A percentile compares a stretch with the other conserved stretches of the same genome.
Conservation (phyloP, 2,113 vertebrate genomes). For the Jacana jacana region DNA sequence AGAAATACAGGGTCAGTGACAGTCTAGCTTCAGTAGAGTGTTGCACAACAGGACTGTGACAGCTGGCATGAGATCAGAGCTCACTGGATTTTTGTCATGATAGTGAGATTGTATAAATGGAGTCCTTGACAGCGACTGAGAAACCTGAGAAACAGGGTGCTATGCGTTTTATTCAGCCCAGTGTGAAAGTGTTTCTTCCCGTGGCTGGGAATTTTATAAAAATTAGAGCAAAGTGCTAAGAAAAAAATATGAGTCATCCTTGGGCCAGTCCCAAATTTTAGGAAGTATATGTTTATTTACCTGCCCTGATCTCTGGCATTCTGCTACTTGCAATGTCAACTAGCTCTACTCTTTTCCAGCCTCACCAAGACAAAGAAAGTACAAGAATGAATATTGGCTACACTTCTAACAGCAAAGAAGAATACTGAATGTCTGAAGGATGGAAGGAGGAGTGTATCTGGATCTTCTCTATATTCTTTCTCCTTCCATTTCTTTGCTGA, state of each 20-base stretch:
- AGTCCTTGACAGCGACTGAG: background rate
- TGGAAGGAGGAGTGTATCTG: background rate
- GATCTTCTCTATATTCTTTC: background rate
- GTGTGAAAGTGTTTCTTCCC: background rate
- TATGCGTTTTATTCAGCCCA: background rate
- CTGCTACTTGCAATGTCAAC: background rate
- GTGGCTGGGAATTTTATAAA: background rate
- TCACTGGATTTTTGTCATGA: background rate
- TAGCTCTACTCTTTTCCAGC: background rate
- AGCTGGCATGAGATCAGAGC: slow-evolving; percentile 8
- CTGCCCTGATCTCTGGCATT: background rate
- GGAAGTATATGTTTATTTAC: background rate
- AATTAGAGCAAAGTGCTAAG: background rate
- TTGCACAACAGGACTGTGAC: slow-evolving; percentile 16
- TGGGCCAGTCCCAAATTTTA: background rate
- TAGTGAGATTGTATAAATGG: background rate
- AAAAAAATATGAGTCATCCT: background rate
- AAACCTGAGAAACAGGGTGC: background rate
- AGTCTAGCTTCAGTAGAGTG: background rate
- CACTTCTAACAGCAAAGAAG: background rate
- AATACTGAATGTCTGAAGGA: background rate
- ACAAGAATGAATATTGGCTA: background rate
- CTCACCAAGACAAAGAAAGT: background rate
- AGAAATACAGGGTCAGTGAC: background rate
- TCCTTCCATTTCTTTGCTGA: background rate